A percentile compares a stretch with the other conserved stretches of the same genome.
phyloP scores from a whole-genome alignment of 2,888 invertebrate species.

The Chesias legatella region DNA sequence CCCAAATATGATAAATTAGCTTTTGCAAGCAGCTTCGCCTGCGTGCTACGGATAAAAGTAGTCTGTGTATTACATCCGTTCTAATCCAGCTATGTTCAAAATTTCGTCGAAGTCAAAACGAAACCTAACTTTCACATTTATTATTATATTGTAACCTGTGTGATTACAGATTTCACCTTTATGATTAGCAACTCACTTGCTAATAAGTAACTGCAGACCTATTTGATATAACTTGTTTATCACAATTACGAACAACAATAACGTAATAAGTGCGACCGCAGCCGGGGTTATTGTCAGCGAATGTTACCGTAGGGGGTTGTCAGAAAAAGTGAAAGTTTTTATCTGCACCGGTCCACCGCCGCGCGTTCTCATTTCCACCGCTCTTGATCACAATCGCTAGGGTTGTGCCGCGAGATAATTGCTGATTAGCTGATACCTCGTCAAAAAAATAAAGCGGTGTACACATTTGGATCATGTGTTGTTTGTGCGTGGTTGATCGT shows the following conservation, averaged over 20 bases:
- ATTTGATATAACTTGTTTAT: slow-evolving; percentile 55
- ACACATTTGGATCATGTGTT: too few species aligned
- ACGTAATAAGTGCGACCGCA: slow-evolving; percentile 61
- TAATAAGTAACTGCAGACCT: slow-evolving; percentile 26
- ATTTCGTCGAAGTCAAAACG: too few species aligned
- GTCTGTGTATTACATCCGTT: too few species aligned
- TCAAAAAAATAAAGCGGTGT: background rate
- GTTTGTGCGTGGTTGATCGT: too few species aligned
- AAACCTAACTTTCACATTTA: too few species aligned
- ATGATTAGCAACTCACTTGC: too few species aligned
- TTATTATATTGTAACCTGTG: too few species aligned
- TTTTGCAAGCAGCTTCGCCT: too few species aligned
- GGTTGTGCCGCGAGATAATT: slow-evolving; percentile 52
- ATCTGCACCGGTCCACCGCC: slow-evolving; percentile 65
- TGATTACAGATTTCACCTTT: too few species aligned
- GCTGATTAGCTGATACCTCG: slow-evolving; percentile 41
- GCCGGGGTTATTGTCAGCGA: slow-evolving; percentile 62
- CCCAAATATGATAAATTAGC: too few species aligned
- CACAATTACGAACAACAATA: slow-evolving; percentile 62
- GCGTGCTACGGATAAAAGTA: too few species aligned
- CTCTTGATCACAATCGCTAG: slow-evolving; percentile 68
- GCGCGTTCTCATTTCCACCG: slow-evolving; percentile 69
- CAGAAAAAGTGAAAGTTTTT: slow-evolving; percentile 77
- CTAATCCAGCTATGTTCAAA: too few species aligned
- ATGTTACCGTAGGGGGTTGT: slow-evolving; percentile 65